Evolutionary conservation across 2,888 invertebrate genomes (phyloP).

Genomic region (Pristionchus entomophagus): DNA sequence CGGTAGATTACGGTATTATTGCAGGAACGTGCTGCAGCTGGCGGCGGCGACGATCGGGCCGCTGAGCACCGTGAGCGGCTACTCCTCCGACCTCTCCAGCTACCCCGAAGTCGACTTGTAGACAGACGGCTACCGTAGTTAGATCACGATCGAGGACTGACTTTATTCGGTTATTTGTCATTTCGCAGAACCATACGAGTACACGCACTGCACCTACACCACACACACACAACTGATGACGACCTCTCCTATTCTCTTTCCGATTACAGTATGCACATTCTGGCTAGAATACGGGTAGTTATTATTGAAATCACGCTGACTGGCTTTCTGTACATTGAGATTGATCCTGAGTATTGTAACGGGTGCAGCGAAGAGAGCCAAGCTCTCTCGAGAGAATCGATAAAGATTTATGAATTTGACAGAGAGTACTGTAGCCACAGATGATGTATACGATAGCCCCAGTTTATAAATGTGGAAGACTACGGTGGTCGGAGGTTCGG

Average conservation of each 20-base stretch:
- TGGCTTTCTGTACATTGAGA: conserved; percentile 13
- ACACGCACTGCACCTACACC: neutral
- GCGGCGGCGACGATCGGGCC: conserved; percentile 29
- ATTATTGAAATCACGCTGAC: no score
- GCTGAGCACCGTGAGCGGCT: conserved; percentile 52
- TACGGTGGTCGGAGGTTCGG: no score
- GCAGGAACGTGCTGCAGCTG: conserved; percentile 14
- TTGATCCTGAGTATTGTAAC: conserved; percentile 5
- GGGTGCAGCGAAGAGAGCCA: conserved; percentile 16
- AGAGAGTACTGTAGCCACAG: no score
- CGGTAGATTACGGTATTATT: neutral
- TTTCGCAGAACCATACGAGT: conserved; percentile 21
- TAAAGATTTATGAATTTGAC: conserved; percentile 7
- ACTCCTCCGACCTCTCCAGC: conserved; percentile 66
- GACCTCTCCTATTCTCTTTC: neutral
- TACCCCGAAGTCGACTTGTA: conserved; percentile 50
- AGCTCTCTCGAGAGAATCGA: conserved; percentile 22
- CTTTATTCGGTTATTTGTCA: conserved; percentile 35
- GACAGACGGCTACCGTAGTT: neutral
- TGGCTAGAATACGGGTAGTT: neutral
- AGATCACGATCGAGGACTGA: neutral
- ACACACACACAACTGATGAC: conserved; percentile 12
- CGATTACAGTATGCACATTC: neutral
- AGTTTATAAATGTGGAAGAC: no score
- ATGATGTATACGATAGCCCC: no score